These are phyloP conservation scores for Salvelinus fontinalis DNA, from an alignment of 2,113 vertebrate species.

Conservation along the genomic window DNA sequence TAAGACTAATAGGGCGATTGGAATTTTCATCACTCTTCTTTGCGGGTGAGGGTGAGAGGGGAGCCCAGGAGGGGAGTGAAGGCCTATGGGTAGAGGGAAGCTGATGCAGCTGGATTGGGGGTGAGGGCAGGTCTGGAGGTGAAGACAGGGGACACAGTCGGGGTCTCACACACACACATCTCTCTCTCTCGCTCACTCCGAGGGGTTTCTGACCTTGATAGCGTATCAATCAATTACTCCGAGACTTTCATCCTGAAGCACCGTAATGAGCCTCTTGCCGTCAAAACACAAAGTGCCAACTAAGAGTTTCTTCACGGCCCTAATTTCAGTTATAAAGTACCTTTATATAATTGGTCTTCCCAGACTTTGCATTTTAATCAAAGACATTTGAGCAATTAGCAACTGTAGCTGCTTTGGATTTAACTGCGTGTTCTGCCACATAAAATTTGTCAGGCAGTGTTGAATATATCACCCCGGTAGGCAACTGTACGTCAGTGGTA, in stretches of 20 bases:
- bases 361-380: constrained; percentile 21
- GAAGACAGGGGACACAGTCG: constrained; percentile 4
- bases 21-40: constrained; percentile 3
- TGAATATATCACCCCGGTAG: not conserved
- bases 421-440: not conserved
- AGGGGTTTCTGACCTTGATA: not conserved
- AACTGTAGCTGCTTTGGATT: constrained; percentile 3
- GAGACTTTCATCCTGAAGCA: not conserved
- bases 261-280: constrained; percentile 15
- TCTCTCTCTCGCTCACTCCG: not conserved
- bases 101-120: constrained; percentile 2
- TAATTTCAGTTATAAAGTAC: constrained; percentile 1
- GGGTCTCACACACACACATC: not conserved
- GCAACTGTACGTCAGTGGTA: no score
- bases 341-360: constrained; percentile 3
- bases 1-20: constrained; percentile 32
- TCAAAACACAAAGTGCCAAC: not conserved
- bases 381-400: constrained; percentile 18
- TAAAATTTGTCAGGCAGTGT: not conserved
- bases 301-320: not conserved
- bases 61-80: no score
- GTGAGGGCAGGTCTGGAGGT: constrained; percentile 14
- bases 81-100: no score
- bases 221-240: constrained; percentile 14
- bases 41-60: not conserved